These are phyloP conservation scores for Drosophila siamana DNA, from an alignment of 2,888 invertebrate species.

Conservation along the genomic window DNA sequence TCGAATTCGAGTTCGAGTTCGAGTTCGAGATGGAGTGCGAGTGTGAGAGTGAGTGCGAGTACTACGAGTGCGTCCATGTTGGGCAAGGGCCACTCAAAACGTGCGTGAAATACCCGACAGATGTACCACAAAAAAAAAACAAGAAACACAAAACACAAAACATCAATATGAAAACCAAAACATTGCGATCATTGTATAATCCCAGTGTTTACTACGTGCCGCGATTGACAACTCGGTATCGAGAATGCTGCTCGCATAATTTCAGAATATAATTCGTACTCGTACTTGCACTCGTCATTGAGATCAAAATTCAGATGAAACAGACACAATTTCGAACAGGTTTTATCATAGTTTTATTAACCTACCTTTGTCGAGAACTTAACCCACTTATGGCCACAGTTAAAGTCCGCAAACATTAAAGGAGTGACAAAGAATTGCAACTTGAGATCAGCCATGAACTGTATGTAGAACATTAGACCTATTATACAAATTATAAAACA, in stretches of 20 bases:
- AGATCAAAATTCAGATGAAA: neutral
- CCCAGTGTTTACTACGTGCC: conserved; percentile 30
- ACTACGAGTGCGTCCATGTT: conserved; percentile 47
- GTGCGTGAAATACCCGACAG: conserved; percentile 60
- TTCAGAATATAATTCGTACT: neutral
- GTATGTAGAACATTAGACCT: neutral
- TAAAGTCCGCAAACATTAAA: neutral
- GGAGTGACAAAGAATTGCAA: neutral
- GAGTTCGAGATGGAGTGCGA: neutral
- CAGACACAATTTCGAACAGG: neutral
- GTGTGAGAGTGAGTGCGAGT: neutral
- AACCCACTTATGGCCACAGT: neutral
- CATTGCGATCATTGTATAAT: conserved; percentile 55
- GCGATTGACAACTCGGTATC: conserved; percentile 10
- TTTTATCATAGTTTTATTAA: conserved; percentile 1
- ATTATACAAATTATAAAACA: no score
- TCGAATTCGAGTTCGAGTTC: neutral
- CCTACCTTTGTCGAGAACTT: neutral
- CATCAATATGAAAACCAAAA: conserved; percentile 27
- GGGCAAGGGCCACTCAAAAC: conserved; percentile 71
- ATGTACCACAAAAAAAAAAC: conserved; percentile 38
- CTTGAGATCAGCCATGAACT: neutral
- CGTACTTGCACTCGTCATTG: neutral
- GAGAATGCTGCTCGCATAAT: neutral
- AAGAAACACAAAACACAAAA: conserved; percentile 37